Base-by-base conservation (phyloP, 35 echinoderm and acorn worm genomes). In the Apostichopus parvimensis region DNA sequence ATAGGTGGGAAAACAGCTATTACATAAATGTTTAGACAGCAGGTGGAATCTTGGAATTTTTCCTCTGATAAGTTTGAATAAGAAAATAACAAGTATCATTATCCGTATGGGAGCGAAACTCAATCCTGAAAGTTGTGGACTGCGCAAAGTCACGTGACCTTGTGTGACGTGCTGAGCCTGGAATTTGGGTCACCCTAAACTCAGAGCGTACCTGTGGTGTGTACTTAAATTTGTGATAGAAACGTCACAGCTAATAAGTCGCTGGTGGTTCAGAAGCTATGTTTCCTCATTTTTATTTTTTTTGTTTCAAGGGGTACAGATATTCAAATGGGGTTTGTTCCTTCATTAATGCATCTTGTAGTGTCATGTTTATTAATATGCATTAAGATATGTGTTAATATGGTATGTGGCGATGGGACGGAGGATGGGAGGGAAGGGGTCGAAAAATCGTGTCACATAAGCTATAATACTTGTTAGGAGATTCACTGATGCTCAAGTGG, bases 11-110 rank as follows among this genome's bases (percentile, higher is more conserved):
- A 75, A 18, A n/a, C 17, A 75, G 17, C 71, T 1, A 75, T 75
- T 75, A 75, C 17, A 75, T 75, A 75, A 75, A 75, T 75, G 71
- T 22, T 75, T 75, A 18, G 71, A 22, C 20, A 75, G 71, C 71
- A 75, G 17, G 71, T 75, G 71, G 71, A 75, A 75, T 75, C 17
- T 13, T 18, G 14, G 71, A 18, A 7, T 75, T 75, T 22, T 18
- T 75, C 15, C 14, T 75, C 71, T 18, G n/a, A 75, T 6, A 45
- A 45, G 34, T 45, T 45, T 45, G 34, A 45, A 45, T 45, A 45
- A 45, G 34, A 45, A 45, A 45, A 45, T 45, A n/a, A 75, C 17
- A 75, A 22, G 71, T 75, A 75, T 75, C 71, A 2, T 75, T n/a
- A 22, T 75, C 2, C 0, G 17, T 75, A 5, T 68, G 64, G 71